Percentiles rank a stretch among this genome's conserved stretches.
Evolutionary conservation across 1,140 invertebrate genomes (phyloP).

Genomic region (Helicorthomorpha holstii): DNA sequence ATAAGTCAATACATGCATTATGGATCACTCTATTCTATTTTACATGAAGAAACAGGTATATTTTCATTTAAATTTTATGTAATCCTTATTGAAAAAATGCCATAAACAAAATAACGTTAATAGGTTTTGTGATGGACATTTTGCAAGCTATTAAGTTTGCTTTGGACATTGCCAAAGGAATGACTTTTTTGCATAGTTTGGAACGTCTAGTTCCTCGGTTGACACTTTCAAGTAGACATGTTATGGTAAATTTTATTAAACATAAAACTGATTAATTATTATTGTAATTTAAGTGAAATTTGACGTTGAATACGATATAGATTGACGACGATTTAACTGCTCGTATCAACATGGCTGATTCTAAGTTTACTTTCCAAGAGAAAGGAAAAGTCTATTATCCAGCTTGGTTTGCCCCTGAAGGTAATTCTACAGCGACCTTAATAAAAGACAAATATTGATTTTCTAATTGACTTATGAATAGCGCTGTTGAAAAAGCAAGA

Average conservation of each 20-base stretch:
- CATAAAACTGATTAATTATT: too few relatives aligned
- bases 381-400: slow-evolving; percentile 79
- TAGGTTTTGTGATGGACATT: slow-evolving; percentile 75
- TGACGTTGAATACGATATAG: slow-evolving; percentile 38
- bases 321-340: slow-evolving; percentile 95
- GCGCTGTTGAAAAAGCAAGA: slow-evolving; percentile 71
- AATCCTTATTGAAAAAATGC: not conserved
- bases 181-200: slow-evolving; percentile 90
- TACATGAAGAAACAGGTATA: slow-evolving; percentile 67
- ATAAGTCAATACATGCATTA: slow-evolving; percentile 90
- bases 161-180: slow-evolving; percentile 80
- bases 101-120: slow-evolving; percentile 11
- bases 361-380: slow-evolving; percentile 96
- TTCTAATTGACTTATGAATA: too few relatives aligned
- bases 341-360: slow-evolving; percentile 97
- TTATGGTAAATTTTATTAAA: slow-evolving; percentile 58
- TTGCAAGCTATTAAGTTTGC: slow-evolving; percentile 81
- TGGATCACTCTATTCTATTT: slow-evolving; percentile 79
- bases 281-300: too few relatives aligned
- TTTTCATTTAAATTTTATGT: slow-evolving; percentile 3
- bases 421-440: slow-evolving; percentile 22
- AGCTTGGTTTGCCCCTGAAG: slow-evolving; percentile 95
- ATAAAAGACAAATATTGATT: too few relatives aligned
- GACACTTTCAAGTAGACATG: slow-evolving; percentile 83
- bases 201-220: slow-evolving; percentile 71